Evolutionary conservation across 2,113 vertebrate genomes (phyloP).

Genomic region (Hepsetus odoe): DNA sequence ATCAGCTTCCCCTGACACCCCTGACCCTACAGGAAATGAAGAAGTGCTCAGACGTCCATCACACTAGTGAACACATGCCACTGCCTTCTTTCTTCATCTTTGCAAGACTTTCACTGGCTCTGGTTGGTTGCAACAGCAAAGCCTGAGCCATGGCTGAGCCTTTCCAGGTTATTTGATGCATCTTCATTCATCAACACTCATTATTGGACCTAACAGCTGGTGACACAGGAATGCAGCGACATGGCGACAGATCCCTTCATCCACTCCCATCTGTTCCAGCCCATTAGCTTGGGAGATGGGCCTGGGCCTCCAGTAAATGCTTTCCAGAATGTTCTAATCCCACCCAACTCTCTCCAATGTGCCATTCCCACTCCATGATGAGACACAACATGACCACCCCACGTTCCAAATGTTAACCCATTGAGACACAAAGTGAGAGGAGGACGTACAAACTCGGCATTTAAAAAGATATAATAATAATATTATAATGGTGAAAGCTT

Average conservation of each 20-base stretch:
- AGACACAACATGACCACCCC: slow-evolving; percentile 40
- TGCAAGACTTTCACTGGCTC: neutral
- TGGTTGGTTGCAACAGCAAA: slow-evolving; percentile 1
- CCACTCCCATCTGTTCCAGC: slow-evolving; percentile 57
- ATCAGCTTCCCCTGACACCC: slow-evolving; percentile 21
- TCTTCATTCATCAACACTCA: slow-evolving; percentile 55
- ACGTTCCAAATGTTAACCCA: slow-evolving; percentile 9
- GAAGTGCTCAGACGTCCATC: slow-evolving; percentile 15
- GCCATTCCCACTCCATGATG: slow-evolving; percentile 35
- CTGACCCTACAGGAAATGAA: slow-evolving; percentile 42
- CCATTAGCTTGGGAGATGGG: slow-evolving; percentile 55
- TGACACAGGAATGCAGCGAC: slow-evolving; percentile 49
- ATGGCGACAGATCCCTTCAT: slow-evolving; percentile 50
- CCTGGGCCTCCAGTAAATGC: slow-evolving; percentile 43
- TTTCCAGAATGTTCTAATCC: slow-evolving; percentile 52
- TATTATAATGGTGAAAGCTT: neutral
- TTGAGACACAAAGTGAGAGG: neutral
- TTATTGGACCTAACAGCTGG: slow-evolving; percentile 49
- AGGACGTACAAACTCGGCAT: neutral
- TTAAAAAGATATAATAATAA: neutral
- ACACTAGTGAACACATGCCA: neutral
- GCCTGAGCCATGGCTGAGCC: neutral
- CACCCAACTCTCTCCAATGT: slow-evolving; percentile 25
- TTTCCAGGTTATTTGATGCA: slow-evolving; percentile 35
- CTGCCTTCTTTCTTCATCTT: neutral